Conservation (phyloP, 2,888 invertebrate genomes). For the Galerucella pusilla region DNA sequence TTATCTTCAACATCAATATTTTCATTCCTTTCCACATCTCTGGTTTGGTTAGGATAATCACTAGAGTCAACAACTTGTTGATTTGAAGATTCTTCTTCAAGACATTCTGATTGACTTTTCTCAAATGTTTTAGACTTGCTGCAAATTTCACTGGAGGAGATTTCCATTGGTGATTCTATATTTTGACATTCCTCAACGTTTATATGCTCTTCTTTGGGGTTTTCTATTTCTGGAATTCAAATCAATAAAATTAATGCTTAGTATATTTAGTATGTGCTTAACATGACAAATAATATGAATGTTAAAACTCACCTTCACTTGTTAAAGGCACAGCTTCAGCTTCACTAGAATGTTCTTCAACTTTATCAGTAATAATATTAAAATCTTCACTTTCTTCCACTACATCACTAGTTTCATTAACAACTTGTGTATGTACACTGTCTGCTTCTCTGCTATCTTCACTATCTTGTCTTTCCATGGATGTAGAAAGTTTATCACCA, state of each 20-base stretch:
- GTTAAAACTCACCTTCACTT: background rate
- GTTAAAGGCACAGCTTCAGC: slow-evolving; percentile 1
- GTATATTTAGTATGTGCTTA: too few species aligned
- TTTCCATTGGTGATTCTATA: slow-evolving; percentile 17
- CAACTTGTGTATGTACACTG: background rate
- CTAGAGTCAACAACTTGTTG: background rate
- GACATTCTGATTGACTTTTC: too few species aligned
- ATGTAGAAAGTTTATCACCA: slow-evolving; percentile 1
- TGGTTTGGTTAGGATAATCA: background rate
- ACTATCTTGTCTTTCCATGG: slow-evolving; percentile 5
- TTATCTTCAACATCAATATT: background rate
- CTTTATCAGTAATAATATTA: background rate
- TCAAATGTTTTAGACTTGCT: background rate
- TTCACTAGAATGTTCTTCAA: slow-evolving; percentile 21
- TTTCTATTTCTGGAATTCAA: background rate
- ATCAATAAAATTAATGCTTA: too few species aligned
- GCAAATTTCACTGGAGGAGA: slow-evolving; percentile 29
- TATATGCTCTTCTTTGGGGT: slow-evolving; percentile 2
- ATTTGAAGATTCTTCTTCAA: background rate
- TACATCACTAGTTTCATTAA: slow-evolving; percentile 22
- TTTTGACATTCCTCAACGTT: slow-evolving; percentile 14
- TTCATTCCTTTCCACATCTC: background rate
- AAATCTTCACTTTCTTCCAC: slow-evolving; percentile 3
- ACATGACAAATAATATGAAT: too few species aligned
- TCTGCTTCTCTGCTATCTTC: slow-evolving; percentile 30